Percentiles rank a stretch among this genome's conserved stretches.
Evolutionary conservation across 2,888 invertebrate species (phyloP).

Genomic region (Altica lythri): DNA sequence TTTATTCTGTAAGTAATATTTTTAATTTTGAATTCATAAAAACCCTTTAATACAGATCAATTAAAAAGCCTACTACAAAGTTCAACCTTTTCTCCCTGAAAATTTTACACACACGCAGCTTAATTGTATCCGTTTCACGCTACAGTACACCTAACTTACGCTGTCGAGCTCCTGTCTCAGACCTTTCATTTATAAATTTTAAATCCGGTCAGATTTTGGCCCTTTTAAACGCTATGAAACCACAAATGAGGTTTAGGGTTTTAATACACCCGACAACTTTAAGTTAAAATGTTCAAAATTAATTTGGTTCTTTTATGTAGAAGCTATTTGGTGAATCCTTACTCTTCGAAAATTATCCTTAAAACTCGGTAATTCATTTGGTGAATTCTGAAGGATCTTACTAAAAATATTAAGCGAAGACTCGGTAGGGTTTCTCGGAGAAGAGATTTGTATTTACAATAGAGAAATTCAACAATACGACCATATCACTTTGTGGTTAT

Average conservation of each 20-base stretch:
- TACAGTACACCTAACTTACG: background rate
- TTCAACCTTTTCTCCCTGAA: constrained; percentile 1
- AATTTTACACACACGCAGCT: constrained; percentile 2
- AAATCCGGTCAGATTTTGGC: constrained; percentile 15
- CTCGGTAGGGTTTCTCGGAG: no score
- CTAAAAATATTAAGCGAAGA: no score
- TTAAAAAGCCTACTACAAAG: background rate
- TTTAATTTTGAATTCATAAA: background rate
- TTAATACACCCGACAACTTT: constrained; percentile 19
- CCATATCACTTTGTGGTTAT: no score
- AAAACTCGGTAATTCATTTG: background rate
- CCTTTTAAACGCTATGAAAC: constrained; percentile 12
- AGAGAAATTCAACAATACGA: no score
- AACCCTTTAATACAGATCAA: background rate
- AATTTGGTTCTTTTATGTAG: constrained; percentile 16
- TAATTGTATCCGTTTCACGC: constrained; percentile 16
- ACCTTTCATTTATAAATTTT: constrained; percentile 19
- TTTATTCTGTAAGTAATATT: no score
- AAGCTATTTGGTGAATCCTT: constrained; percentile 7
- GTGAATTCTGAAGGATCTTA: background rate
- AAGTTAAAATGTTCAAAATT: constrained; percentile 21
- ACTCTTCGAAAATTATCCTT: constrained; percentile 1
- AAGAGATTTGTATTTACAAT: no score
- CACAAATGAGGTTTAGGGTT: constrained; percentile 14
- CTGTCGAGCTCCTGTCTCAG: background rate